These are phyloP conservation scores for Pangasius sanitwongsei DNA, from an alignment of 2,797 vertebrate genomes.

Conservation along the genomic window DNA sequence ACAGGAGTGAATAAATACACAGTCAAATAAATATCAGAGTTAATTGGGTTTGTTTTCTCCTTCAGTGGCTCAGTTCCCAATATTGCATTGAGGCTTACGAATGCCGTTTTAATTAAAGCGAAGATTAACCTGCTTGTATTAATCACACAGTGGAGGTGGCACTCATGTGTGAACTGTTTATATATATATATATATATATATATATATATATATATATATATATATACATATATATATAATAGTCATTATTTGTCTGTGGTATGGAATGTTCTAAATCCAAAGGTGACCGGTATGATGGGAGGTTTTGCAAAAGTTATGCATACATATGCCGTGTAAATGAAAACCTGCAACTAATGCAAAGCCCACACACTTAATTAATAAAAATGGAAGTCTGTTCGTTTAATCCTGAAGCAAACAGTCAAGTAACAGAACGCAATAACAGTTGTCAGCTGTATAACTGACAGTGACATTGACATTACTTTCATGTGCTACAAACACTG, in stretches of 20 bases:
- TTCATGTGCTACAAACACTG: neutral
- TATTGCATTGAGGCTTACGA: slow-evolving; percentile 48
- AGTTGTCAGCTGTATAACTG: neutral
- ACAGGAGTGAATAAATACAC: slow-evolving; percentile 37
- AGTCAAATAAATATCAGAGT: slow-evolving; percentile 48
- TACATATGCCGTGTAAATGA: neutral
- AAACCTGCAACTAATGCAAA: neutral
- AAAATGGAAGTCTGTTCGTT: neutral
- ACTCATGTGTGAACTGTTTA: slow-evolving; percentile 42
- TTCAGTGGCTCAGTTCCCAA: slow-evolving; percentile 52
- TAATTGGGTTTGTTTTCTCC: slow-evolving; percentile 63
- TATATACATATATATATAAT: neutral
- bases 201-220: too few relatives aligned
- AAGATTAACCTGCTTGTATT: slow-evolving; percentile 59
- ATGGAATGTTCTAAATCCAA: neutral
- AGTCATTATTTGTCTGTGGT: neutral
- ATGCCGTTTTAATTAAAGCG: slow-evolving; percentile 61
- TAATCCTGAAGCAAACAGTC: neutral
- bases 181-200: too few relatives aligned
- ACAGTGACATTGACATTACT: neutral
- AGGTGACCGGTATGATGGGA: neutral
- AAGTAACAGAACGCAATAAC: neutral
- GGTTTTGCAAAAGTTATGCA: neutral
- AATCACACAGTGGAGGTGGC: slow-evolving; percentile 50
- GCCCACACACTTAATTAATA: neutral